These are phyloP conservation scores for Crotalus horridus DNA, from an alignment of 2,113 vertebrate genomes.

Conservation along the genomic window DNA sequence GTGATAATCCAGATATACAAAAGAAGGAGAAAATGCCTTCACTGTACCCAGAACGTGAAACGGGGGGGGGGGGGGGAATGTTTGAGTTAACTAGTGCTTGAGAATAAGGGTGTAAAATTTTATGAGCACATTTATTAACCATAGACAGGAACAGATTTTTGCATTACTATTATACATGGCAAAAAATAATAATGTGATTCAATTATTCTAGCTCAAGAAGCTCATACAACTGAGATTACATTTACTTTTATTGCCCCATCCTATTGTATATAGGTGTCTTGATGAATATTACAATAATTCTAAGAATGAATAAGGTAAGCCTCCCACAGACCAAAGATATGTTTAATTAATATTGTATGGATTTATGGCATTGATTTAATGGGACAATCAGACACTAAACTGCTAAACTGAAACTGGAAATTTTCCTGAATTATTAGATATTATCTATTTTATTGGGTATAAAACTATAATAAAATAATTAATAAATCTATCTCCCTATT, in stretches of 20 bases:
- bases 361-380: neutral
- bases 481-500: neutral
- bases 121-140: neutral
- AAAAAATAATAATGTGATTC: neutral
- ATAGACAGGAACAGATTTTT: neutral
- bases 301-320: neutral
- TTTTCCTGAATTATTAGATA: neutral
- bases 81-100: neutral
- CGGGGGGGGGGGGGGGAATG: neutral
- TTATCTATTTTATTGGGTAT: neutral
- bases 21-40: neutral
- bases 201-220: neutral
- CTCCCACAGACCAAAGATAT: neutral
- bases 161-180: neutral
- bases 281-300: conserved; percentile 7
- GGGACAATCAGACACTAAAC: neutral
- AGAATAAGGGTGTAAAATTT: neutral
- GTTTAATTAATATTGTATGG: neutral
- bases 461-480: neutral
- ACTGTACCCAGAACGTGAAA: neutral
- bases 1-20: neutral
- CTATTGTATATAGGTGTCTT: neutral
- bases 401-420: neutral
- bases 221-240: neutral
- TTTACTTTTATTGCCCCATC: conserved; percentile 3